Evolutionary conservation across 2,797 vertebrate species (phyloP), one percentile per base, ranked within the genome.

Genomic region (Eulemur albifrons): DNA sequence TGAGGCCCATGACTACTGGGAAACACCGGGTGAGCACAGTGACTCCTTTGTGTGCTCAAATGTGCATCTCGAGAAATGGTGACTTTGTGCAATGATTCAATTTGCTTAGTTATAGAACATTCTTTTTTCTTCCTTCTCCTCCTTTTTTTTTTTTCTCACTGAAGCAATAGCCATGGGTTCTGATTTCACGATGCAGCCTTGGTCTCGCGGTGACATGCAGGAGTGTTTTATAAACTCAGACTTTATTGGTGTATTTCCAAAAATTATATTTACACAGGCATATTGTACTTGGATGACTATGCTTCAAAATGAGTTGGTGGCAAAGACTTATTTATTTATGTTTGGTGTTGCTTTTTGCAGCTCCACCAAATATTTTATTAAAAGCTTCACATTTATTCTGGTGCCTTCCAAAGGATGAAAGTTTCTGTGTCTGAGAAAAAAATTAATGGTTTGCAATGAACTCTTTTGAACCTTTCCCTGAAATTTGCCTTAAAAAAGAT

Each of bases 371-470:
- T 91, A 94, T 76, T 92, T 90, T 96, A 92, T 85, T 82, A 54
- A 92, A 93, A 88, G 35, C 11, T 95, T 93, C 30, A 86, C 32
- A 91, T 90, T 93, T 95, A 88, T 93, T 93, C 40, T 75, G 54
- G n/a, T 88, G 59, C 23, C 32, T 96, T 88, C 43, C 32, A 65
- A 95, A 93, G 54, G 61, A 43, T 20, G 25, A 77, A 89, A 27
- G 43, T 83, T 93, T 83, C 43, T 88, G 4, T 76, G 54, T 88
- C 75, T 79, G 75, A 40, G 63, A 23, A 94, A 91, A 91, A 92
- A 90, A 89, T 91, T 15, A 93, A 88, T 70, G 48, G n/a, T 65
- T 81, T 86, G 3, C 54, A 69, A 40, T 45, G 50, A 54, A 76
- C 65, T 50, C 32, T 93, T n/a, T 45, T 87, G 48, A 94, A 54